Percentiles rank a stretch among this genome's conserved stretches.
These are phyloP conservation scores for Aplysia californica DNA, from an alignment of 1,140 invertebrate species.

Conservation along the genomic window DNA sequence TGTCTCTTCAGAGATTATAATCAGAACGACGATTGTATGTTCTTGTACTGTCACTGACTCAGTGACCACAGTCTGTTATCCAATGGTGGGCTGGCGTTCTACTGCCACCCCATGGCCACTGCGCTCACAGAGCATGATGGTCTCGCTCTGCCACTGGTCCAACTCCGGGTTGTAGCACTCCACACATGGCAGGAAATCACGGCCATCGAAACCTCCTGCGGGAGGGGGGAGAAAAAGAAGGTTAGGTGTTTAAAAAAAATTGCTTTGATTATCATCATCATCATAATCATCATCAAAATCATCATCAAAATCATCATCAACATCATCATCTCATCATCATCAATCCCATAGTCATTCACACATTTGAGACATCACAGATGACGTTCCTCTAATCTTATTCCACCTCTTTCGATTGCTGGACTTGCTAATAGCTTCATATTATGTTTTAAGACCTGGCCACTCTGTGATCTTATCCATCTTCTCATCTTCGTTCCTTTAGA, in stretches of 20 bases:
- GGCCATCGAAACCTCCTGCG: conserved; percentile 87
- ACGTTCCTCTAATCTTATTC: neutral
- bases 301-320: neutral
- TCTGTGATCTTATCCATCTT: too few relatives aligned
- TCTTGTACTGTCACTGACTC: neutral
- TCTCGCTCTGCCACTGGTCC: conserved; percentile 81
- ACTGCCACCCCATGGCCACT: conserved; percentile 92
- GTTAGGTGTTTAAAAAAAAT: neutral
- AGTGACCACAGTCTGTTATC: conserved; percentile 4
- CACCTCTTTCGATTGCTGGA: neutral
- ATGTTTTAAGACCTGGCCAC: too few relatives aligned
- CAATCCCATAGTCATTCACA: neutral
- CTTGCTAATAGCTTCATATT: too few relatives aligned
- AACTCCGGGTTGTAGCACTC: conserved; percentile 86
- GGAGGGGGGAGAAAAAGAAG: conserved; percentile 21
- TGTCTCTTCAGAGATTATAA: neutral
- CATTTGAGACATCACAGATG: neutral
- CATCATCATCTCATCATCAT: neutral
- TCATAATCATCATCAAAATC: neutral
- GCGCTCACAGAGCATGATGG: conserved; percentile 83
- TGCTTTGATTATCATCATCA: neutral
- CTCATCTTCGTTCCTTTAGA: too few relatives aligned
- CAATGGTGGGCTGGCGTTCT: conserved; percentile 67
- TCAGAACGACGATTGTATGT: neutral
- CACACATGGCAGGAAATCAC: conserved; percentile 81